Conservation (phyloP, 2,797 vertebrate genomes). For the Enteromius treurensis region DNA sequence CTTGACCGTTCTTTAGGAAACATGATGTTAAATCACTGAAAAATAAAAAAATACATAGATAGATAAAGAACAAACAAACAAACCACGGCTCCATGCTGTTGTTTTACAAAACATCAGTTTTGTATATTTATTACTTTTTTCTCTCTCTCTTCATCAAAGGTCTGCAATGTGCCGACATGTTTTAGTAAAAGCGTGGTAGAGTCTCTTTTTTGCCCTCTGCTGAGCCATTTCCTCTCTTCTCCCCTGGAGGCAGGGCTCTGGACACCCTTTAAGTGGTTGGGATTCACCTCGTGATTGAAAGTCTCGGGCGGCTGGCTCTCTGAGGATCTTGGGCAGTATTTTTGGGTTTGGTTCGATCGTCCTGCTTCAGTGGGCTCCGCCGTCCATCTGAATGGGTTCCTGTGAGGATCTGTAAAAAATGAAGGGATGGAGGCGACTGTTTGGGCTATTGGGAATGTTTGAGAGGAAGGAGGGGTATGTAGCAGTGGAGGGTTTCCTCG, state of each 20-base stretch:
- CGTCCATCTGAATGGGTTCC: constrained; percentile 33
- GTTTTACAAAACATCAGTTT: neutral
- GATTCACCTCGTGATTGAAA: constrained; percentile 56
- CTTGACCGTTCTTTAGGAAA: neutral
- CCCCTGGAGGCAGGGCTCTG: constrained; percentile 48
- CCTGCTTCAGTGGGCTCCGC: constrained; percentile 23
- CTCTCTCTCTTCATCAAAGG: neutral
- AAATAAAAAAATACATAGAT: neutral
- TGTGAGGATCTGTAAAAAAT: constrained; percentile 13
- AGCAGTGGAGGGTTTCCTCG: constrained; percentile 24
- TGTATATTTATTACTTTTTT: neutral
- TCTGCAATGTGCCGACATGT: constrained; percentile 6
- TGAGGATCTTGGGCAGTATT: constrained; percentile 43
- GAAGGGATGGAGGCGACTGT: neutral
- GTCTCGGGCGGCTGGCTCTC: constrained; percentile 52
- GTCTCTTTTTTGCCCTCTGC: constrained; percentile 33
- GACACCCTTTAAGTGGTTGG: constrained; percentile 53
- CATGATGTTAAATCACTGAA: neutral
- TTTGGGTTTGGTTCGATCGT: constrained; percentile 41
- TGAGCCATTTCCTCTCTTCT: constrained; percentile 48
- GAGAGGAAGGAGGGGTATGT: constrained; percentile 12
- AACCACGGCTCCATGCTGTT: neutral
- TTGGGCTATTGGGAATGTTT: constrained; percentile 17
- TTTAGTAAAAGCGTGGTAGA: neutral
- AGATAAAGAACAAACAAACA: too few relatives aligned